Evolutionary conservation across 2,113 vertebrate genomes (phyloP).

Genomic region (Scartelaos histophorus): DNA sequence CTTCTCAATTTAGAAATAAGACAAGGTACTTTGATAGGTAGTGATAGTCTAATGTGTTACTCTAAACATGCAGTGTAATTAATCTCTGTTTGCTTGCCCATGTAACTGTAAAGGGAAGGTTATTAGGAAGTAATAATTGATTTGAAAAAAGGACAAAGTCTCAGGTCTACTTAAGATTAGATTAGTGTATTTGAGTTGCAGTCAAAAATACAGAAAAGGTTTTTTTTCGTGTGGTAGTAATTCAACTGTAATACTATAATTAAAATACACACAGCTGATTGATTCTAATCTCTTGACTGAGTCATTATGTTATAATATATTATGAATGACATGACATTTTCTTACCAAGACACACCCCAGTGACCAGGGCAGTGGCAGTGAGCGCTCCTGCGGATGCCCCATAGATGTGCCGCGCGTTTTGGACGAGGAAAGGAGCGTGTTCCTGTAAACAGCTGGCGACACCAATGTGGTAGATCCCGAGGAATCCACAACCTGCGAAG

Average conservation of each 20-base stretch:
- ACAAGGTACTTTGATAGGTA: not conserved
- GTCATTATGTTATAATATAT: too few species aligned
- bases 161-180: not conserved
- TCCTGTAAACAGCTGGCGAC: conserved; percentile 93
- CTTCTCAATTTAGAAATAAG: not conserved
- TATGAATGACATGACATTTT: not conserved
- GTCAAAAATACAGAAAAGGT: not conserved
- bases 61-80: not conserved
- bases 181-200: not conserved
- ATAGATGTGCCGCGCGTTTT: conserved; percentile 88
- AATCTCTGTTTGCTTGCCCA: not conserved
- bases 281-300: too few species aligned
- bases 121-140: not conserved
- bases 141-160: conserved; percentile 1
- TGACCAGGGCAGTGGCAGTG: conserved; percentile 87
- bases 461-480: conserved; percentile 94
- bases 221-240: too few species aligned
- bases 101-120: not conserved
- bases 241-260: too few species aligned
- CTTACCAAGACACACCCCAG: conserved; percentile 88
- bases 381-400: conserved; percentile 94
- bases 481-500: conserved; percentile 95
- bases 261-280: too few species aligned
- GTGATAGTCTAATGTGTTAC: not conserved
- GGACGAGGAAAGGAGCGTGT: conserved; percentile 89